Evolutionary conservation across 2,797 vertebrate genomes (phyloP).

Genomic region (Pteronotus mesoamericanus): DNA sequence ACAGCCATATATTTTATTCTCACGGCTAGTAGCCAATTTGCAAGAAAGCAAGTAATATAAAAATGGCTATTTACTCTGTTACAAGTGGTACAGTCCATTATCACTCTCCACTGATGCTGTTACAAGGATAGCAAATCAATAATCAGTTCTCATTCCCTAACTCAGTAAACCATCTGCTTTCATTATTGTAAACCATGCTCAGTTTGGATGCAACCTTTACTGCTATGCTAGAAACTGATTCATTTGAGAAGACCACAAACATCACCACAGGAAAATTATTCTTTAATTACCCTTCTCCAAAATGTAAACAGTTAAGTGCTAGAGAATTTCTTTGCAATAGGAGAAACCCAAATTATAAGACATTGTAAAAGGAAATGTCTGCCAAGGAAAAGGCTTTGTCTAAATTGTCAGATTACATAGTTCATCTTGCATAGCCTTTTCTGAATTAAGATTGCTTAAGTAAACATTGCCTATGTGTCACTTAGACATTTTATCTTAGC

Average conservation of each 20-base stretch:
- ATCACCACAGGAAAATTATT: conserved; percentile 45
- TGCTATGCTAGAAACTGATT: conserved; percentile 51
- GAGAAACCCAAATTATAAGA: conserved; percentile 15
- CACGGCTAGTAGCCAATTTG: conserved; percentile 79
- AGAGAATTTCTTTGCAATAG: not conserved
- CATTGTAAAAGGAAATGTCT: not conserved
- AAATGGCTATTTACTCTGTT: conserved; percentile 81
- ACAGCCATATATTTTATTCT: conserved; percentile 74
- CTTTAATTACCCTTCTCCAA: conserved; percentile 65
- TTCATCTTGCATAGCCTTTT: not conserved
- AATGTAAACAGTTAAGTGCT: conserved; percentile 22
- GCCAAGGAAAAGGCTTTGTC: conserved; percentile 33
- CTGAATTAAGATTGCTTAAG: not conserved
- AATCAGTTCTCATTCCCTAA: conserved; percentile 78
- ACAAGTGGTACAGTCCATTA: conserved; percentile 81
- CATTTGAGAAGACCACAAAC: conserved; percentile 44
- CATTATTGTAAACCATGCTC: conserved; percentile 62
- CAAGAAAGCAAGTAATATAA: conserved; percentile 81
- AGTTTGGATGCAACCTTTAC: conserved; percentile 55
- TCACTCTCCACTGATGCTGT: conserved; percentile 73
- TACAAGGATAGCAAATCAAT: conserved; percentile 81
- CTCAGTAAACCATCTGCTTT: conserved; percentile 77
- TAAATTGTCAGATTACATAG: conserved; percentile 41
- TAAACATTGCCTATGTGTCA: not conserved
- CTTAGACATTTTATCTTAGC: not conserved